Conservation (phyloP, 2,797 vertebrate genomes). For the Tenualosa thibaudeaui region DNA sequence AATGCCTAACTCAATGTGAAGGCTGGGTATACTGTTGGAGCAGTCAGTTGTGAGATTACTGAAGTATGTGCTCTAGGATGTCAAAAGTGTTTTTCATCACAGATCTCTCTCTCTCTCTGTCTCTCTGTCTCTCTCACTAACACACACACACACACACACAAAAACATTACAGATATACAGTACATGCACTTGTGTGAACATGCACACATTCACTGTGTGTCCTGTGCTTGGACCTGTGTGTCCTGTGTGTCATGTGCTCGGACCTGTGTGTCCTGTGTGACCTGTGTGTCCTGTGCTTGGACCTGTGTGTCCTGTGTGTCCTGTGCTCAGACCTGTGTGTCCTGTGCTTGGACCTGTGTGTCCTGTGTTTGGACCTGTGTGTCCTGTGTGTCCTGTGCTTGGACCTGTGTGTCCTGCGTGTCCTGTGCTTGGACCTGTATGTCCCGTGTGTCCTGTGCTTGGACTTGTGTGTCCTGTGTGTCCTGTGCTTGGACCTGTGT, state of each 20-base stretch:
- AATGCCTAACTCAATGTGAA: background rate
- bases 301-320: no score
- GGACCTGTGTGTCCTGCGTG: background rate
- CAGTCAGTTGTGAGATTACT: constrained; percentile 16
- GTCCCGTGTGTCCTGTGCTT: background rate
- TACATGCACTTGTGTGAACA: background rate
- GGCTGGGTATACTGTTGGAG: background rate
- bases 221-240: background rate
- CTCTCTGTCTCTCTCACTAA: background rate
- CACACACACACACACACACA: constrained; percentile 18
- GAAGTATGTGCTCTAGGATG: background rate
- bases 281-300: no score
- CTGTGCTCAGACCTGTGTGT: background rate
- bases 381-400: background rate
- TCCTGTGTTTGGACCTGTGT: background rate
- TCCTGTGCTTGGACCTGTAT: background rate
- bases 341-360: no score
- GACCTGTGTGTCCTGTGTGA: background rate
- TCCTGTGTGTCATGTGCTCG: background rate
- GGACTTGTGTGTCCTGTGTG: background rate
- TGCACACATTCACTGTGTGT: background rate
- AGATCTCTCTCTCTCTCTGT: background rate
- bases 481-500: no score
- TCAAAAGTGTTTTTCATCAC: background rate
- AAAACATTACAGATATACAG: constrained; percentile 22